Evolutionary conservation across 2,797 vertebrate genomes (phyloP).

Genomic region (Myoxocephalus aenaeus): DNA sequence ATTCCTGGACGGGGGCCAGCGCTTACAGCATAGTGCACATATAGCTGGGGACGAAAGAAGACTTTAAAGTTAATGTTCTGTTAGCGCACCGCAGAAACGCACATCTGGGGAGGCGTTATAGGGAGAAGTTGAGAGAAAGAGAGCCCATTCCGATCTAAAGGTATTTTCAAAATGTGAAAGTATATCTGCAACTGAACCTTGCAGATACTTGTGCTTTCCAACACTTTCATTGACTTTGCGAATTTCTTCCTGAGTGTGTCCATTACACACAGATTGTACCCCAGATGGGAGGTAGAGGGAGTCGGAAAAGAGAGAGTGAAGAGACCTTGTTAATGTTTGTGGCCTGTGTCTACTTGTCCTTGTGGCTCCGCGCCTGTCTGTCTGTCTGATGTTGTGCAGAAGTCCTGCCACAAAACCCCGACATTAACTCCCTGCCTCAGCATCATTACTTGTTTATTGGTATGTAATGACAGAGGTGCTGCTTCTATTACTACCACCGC

Average conservation of each 20-base stretch:
- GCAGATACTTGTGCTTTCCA: constrained; percentile 31
- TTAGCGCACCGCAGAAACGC: constrained; percentile 68
- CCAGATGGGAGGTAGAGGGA: neutral
- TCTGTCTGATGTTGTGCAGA: constrained; percentile 68
- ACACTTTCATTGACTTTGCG: constrained; percentile 30
- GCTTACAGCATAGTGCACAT: constrained; percentile 66
- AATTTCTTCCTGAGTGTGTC: constrained; percentile 16
- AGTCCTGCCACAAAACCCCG: constrained; percentile 55
- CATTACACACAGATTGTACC: neutral
- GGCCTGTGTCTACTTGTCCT: constrained; percentile 68
- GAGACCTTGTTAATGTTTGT: constrained; percentile 43
- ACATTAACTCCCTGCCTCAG: constrained; percentile 48
- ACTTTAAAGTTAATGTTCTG: constrained; percentile 81
- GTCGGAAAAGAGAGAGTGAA: constrained; percentile 11
- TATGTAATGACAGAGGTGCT: constrained; percentile 52
- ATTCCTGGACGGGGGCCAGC: constrained; percentile 80
- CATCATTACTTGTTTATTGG: constrained; percentile 44
- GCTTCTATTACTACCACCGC: constrained; percentile 33
- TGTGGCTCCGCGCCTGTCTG: constrained; percentile 50
- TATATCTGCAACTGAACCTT: constrained; percentile 19
- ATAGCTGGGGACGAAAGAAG: constrained; percentile 67
- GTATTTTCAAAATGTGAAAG: constrained; percentile 46
- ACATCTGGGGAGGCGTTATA: constrained; percentile 71
- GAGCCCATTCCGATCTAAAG: constrained; percentile 26
- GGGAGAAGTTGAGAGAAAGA: constrained; percentile 12